A percentile compares a stretch with the other conserved stretches of the same genome.
These are phyloP conservation scores for Himalopsyche phryganea DNA, from an alignment of 1,140 invertebrate species.

Conservation along the genomic window DNA sequence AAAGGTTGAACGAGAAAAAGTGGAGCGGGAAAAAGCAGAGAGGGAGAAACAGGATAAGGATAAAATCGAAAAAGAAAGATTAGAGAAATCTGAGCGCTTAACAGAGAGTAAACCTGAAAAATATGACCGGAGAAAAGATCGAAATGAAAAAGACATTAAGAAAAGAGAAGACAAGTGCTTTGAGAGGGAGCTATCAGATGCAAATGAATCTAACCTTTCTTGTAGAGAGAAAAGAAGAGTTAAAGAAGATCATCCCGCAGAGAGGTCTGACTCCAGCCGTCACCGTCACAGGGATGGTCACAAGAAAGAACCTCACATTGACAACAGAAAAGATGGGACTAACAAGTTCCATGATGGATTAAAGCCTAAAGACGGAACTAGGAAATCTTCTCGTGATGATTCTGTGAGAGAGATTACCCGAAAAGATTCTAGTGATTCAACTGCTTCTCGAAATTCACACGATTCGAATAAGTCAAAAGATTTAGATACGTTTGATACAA, in stretches of 20 bases:
- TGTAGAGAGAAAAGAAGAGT: slow-evolving; percentile 30
- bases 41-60: slow-evolving; percentile 40
- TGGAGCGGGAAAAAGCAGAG: slow-evolving; percentile 35
- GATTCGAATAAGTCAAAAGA: slow-evolving; percentile 49
- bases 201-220: slow-evolving; percentile 11
- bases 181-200: slow-evolving; percentile 6
- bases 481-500: slow-evolving; percentile 42
- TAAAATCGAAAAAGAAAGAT: slow-evolving; percentile 42
- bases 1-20: slow-evolving; percentile 35
- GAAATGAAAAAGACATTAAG: slow-evolving; percentile 25
- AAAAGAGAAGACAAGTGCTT: slow-evolving; percentile 25
- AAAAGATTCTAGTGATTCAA: slow-evolving; percentile 53
- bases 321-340: slow-evolving; percentile 20
- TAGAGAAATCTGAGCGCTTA: slow-evolving; percentile 48
- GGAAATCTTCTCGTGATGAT: slow-evolving; percentile 49
- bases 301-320: slow-evolving; percentile 26
- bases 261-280: slow-evolving; percentile 21
- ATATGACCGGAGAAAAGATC: slow-evolving; percentile 27
- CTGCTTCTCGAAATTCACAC: slow-evolving; percentile 49
- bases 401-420: slow-evolving; percentile 44
- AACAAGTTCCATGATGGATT: slow-evolving; percentile 35
- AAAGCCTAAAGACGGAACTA: slow-evolving; percentile 40
- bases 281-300: slow-evolving; percentile 28
- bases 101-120: slow-evolving; percentile 34
- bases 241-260: slow-evolving; percentile 24